phyloP scores from a whole-genome alignment of 1,140 invertebrate genomes.

The Thalassaphorura encarpata region DNA sequence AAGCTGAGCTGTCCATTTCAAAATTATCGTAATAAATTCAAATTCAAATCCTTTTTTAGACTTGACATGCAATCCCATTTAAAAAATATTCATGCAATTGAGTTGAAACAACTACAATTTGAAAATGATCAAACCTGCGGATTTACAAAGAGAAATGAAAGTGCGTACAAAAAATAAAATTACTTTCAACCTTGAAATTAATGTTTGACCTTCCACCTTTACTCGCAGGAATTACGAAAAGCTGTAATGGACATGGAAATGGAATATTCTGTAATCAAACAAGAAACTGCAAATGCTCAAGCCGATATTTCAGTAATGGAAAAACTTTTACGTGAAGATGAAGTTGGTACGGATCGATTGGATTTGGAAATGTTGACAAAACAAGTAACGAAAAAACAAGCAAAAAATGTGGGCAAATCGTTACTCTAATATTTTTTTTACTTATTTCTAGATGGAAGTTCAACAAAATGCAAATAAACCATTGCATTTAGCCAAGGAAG shows the following conservation, averaged over 20 bases:
- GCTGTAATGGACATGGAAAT: constrained; percentile 24
- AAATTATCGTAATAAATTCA: neutral
- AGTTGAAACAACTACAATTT: constrained; percentile 30
- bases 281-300: constrained; percentile 27
- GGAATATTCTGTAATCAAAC: constrained; percentile 19
- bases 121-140: constrained; percentile 29
- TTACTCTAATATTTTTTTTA: too few relatives aligned
- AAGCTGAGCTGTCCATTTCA: neutral
- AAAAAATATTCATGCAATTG: constrained; percentile 22
- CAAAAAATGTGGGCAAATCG: constrained; percentile 23
- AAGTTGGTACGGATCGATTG: constrained; percentile 19
- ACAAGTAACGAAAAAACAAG: constrained; percentile 17
- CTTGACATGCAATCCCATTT: constrained; percentile 25
- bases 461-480: neutral
- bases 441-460: constrained; percentile 9
- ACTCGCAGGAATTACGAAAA: constrained; percentile 12
- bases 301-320: constrained; percentile 17
- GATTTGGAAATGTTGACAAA: constrained; percentile 27
- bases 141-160: constrained; percentile 25
- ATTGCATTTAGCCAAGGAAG: constrained; percentile 1
- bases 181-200: neutral
- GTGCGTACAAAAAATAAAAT: too few relatives aligned
- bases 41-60: constrained; percentile 4
- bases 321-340: constrained; percentile 19
- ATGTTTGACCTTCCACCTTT: neutral